These are phyloP conservation scores for Acheta domesticus DNA, from an alignment of 2,888 invertebrate genomes.

Conservation along the genomic window DNA sequence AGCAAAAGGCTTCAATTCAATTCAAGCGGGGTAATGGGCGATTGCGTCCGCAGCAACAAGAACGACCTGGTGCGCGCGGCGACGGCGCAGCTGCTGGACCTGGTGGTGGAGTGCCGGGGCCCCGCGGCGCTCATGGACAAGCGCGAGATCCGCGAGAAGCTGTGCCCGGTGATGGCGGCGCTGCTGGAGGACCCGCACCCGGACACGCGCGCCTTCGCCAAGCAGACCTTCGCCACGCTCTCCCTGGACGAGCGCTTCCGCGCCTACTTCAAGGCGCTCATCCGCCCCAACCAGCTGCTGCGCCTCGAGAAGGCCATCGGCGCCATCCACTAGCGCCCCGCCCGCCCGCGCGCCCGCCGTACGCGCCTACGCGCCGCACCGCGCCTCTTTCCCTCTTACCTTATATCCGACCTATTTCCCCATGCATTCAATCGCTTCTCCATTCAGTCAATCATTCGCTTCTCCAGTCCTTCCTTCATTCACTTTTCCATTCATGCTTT, in stretches of 20 bases:
- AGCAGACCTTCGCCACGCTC: background rate
- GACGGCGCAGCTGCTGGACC: background rate
- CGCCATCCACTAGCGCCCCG: too few species aligned
- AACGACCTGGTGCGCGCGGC: constrained; percentile 18
- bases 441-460: too few species aligned
- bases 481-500: too few species aligned
- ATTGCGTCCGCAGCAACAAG: background rate
- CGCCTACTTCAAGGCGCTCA: background rate
- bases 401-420: too few species aligned
- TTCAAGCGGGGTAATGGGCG: too few species aligned
- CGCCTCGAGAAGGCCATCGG: background rate
- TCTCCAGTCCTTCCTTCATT: too few species aligned
- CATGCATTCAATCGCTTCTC: too few species aligned
- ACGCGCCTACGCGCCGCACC: too few species aligned
- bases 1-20: too few species aligned
- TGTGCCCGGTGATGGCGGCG: background rate
- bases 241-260: background rate
- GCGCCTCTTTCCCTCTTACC: too few species aligned
- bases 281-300: background rate
- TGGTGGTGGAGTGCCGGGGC: background rate
- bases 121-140: background rate
- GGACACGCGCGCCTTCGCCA: background rate
- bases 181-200: background rate
- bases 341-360: too few species aligned
- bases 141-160: background rate